Base-by-base conservation (phyloP, 2,797 vertebrate genomes). In the Alfaro cultratus region DNA sequence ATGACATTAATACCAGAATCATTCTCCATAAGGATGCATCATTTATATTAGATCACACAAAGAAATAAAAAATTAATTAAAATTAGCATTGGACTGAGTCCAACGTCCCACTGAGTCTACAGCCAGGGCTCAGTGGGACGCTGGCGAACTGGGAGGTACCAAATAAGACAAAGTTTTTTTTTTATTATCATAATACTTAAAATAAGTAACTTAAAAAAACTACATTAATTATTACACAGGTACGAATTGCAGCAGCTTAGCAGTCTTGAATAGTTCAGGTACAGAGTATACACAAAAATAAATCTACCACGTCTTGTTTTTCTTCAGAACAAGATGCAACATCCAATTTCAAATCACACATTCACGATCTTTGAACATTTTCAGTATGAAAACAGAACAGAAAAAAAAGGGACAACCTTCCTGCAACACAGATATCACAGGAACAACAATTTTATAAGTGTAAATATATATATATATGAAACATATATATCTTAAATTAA, bases 1-100 rank as follows among this genome's bases (percentile, higher is more conserved):
- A 96, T 94, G 95, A 96, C 95, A 97, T 98, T 98, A 99, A 99
- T 98, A 99, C 97, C 98, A 99, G 96, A 97, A 98, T 97, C 94
- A 93, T 93, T 96, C 91, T 90, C 86, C 92, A 90, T 93, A 95
- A 94, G 92, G 93, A 95, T 93, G 92, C 93, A 95, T 95, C 92
- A 94, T 94, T 96, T 96, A 96, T 96, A 96, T 96, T 96, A 96
- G 94, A 95, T 95, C 96, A 96, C 95, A 96, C 95, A 94, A 94
- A 95, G 89, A 95, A 96, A 96, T 93, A 95, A 90, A 77, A 91
- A 93, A 93, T 86, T 84, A 94, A 95, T 95, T 95, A 96, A 97
- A 96, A 95, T 94, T 95, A 96, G 94, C 93, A 94, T 94, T 93
- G 94, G 95, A 95, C 95, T 95, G 93, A 94, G 91, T 89, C 90